Evolutionary conservation across 2,113 vertebrate genomes (phyloP).

Genomic region (Heloderma charlesbogerti): DNA sequence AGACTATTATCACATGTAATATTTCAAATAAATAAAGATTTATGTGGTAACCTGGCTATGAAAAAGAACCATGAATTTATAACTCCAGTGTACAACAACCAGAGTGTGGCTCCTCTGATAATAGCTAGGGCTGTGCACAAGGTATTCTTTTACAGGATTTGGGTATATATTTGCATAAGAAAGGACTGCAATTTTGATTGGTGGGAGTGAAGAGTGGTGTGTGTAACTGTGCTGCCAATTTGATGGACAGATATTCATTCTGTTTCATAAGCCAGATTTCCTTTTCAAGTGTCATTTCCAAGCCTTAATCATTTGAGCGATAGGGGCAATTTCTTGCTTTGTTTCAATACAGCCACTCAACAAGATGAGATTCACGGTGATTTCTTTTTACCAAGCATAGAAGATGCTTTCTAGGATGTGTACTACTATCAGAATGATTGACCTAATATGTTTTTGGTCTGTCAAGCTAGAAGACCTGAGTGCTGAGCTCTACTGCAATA

Average conservation of each 20-base stretch:
- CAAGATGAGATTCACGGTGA: background rate
- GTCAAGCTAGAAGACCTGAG: background rate
- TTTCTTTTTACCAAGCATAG: slow-evolving; percentile 9
- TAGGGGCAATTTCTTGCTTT: slow-evolving; percentile 12
- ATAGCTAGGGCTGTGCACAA: background rate
- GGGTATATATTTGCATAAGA: background rate
- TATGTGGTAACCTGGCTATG: background rate
- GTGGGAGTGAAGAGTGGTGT: background rate
- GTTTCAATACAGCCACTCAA: slow-evolving; percentile 6
- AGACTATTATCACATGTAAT: background rate
- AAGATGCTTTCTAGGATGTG: background rate
- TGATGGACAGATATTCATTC: slow-evolving; percentile 24
- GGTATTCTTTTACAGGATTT: background rate
- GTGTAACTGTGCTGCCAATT: background rate
- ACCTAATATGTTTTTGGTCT: background rate
- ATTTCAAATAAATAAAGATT: background rate
- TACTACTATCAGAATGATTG: background rate
- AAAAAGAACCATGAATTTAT: background rate
- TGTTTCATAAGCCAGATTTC: background rate
- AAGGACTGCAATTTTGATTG: background rate
- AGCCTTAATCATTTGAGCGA: background rate
- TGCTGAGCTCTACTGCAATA: background rate
- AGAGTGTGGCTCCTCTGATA: background rate
- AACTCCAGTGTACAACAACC: background rate
- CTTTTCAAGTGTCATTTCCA: slow-evolving; percentile 19